phyloP scores from a whole-genome alignment of 2,888 invertebrate genomes.

The Coelinius sp. region DNA sequence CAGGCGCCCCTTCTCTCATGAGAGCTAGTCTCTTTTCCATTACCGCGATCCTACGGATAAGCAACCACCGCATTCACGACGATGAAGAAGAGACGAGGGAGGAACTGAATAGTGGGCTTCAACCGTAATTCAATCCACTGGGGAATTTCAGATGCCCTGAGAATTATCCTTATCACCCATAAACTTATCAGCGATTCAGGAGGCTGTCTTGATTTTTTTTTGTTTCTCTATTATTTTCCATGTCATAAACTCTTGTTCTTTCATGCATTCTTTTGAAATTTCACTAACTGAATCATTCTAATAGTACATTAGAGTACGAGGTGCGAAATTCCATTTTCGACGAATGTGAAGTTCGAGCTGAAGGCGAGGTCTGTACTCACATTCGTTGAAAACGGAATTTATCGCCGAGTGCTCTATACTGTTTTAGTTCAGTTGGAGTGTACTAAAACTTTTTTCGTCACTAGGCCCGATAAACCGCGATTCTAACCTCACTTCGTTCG shows the following conservation, averaged over 20 bases:
- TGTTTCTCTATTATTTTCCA: constrained; percentile 8
- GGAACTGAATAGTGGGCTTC: constrained; percentile 37
- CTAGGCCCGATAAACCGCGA: no score
- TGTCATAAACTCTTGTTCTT: not conserved
- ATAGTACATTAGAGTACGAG: no score
- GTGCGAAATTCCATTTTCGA: no score
- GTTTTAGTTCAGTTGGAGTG: no score
- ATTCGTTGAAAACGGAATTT: no score
- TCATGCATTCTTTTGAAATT: not conserved
- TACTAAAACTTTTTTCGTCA: no score
- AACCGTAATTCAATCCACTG: constrained; percentile 40
- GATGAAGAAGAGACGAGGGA: constrained; percentile 15
- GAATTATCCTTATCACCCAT: constrained; percentile 41
- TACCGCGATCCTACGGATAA: constrained; percentile 62
- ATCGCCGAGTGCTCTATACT: no score
- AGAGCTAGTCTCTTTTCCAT: constrained; percentile 55
- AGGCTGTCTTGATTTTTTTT: constrained; percentile 1
- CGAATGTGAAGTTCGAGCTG: no score
- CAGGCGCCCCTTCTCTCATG: constrained; percentile 27
- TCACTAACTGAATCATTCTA: no score
- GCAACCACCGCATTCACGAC: constrained; percentile 50
- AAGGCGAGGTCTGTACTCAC: no score
- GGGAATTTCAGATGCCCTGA: constrained; percentile 30
- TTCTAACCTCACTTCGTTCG: no score
- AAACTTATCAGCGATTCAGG: constrained; percentile 30